Evolutionary conservation across 2,113 vertebrate genomes (phyloP).

Genomic region (Madoqua kirkii): DNA sequence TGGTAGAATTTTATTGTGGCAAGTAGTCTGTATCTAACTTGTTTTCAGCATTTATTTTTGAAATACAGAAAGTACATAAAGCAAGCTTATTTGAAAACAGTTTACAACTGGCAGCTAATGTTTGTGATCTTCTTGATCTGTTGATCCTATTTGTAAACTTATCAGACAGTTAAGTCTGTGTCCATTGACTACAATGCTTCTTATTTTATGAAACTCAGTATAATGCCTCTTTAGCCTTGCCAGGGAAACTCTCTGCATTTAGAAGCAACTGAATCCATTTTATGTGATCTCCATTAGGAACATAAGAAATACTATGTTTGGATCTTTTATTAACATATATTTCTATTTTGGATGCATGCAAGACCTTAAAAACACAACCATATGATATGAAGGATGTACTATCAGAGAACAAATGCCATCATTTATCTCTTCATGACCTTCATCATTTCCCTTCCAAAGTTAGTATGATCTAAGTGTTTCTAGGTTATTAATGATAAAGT

Average conservation of each 20-base stretch:
- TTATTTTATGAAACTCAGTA: neutral
- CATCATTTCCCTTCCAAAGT: neutral
- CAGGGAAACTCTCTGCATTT: neutral
- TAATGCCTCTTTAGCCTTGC: neutral
- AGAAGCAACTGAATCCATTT: constrained; percentile 21
- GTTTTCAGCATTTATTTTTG: neutral
- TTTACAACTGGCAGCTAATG: neutral
- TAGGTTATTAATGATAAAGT: constrained; percentile 37
- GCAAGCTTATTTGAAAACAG: neutral
- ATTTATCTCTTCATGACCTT: constrained; percentile 23
- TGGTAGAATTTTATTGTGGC: neutral
- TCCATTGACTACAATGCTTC: neutral
- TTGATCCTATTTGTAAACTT: neutral
- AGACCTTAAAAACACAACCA: constrained; percentile 26
- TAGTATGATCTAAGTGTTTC: neutral
- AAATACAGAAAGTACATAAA: neutral
- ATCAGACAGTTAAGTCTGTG: neutral
- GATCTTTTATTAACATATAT: constrained; percentile 19
- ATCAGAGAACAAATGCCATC: constrained; percentile 42
- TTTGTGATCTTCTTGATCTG: neutral
- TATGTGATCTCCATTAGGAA: neutral
- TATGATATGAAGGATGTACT: neutral
- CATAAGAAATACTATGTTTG: constrained; percentile 24
- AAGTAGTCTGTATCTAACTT: neutral
- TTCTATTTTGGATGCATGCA: neutral